Percentiles rank a stretch among this genome's conserved stretches.
These are phyloP conservation scores for Oligia strigilis DNA, from an alignment of 2,888 invertebrate species.

Conservation along the genomic window DNA sequence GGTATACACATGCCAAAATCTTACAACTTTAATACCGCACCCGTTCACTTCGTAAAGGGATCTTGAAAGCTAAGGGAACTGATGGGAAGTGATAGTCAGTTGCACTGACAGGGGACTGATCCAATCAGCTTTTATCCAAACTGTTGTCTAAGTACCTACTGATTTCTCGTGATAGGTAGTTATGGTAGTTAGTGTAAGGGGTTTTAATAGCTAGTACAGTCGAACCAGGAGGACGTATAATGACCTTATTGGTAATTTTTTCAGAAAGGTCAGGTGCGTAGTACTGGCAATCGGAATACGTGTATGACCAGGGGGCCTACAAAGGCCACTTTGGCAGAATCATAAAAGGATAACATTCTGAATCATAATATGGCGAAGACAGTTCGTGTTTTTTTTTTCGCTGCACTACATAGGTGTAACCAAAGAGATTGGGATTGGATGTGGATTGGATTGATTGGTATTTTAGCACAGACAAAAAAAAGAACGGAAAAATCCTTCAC, in stretches of 20 bases:
- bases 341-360: too few species aligned
- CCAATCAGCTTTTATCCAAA: slow-evolving; percentile 55
- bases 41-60: slow-evolving; percentile 13
- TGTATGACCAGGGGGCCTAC: neutral
- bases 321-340: too few species aligned
- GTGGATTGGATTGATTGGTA: too few species aligned
- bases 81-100: slow-evolving; percentile 32
- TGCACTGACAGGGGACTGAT: slow-evolving; percentile 55
- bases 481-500: too few species aligned
- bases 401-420: too few species aligned
- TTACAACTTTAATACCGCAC: slow-evolving; percentile 16
- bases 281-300: neutral
- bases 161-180: slow-evolving; percentile 31
- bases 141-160: slow-evolving; percentile 26
- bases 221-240: neutral
- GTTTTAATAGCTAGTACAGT: neutral
- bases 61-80: slow-evolving; percentile 1
- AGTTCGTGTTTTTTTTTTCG: too few species aligned
- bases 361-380: too few species aligned
- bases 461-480: too few species aligned
- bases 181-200: neutral
- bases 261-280: neutral
- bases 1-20: neutral
- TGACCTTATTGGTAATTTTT: neutral
- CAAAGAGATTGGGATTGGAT: too few species aligned